These are phyloP conservation scores for Synanceia verrucosa DNA, from an alignment of 2,797 vertebrate species.

Conservation along the genomic window DNA sequence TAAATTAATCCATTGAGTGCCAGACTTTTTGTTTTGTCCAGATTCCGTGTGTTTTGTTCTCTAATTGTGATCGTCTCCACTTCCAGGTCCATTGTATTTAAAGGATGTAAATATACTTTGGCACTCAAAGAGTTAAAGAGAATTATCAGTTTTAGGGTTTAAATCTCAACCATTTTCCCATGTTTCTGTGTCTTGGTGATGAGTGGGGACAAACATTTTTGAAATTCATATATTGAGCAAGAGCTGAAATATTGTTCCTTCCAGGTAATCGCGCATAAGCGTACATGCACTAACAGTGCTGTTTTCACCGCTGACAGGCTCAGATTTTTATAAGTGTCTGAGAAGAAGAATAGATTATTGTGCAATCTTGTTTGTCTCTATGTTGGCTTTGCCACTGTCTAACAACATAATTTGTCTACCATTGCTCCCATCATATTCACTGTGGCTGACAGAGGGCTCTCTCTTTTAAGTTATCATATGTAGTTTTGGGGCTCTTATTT, in stretches of 20 bases:
- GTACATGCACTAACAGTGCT: neutral
- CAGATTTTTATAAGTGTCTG: neutral
- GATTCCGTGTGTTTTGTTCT: too few relatives aligned
- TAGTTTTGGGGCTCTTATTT: neutral
- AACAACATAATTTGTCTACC: neutral
- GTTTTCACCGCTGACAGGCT: neutral
- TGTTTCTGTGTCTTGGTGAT: neutral
- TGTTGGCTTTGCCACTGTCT: neutral
- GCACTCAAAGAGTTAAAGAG: too few relatives aligned
- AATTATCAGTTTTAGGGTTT: too few relatives aligned
- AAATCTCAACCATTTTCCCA: neutral
- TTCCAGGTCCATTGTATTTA: too few relatives aligned
- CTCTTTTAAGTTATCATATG: neutral
- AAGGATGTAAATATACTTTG: too few relatives aligned
- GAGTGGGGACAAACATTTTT: neutral
- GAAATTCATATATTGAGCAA: neutral
- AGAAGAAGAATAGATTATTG: too few relatives aligned
- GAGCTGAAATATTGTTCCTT: neutral
- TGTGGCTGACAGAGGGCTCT: neutral
- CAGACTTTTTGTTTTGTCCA: too few relatives aligned
- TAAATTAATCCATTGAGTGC: too few relatives aligned
- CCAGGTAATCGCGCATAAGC: neutral
- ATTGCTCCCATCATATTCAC: neutral
- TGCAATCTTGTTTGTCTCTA: too few relatives aligned
- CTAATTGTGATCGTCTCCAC: too few relatives aligned